These are phyloP conservation scores for Squalus acanthias DNA, from an alignment of 2,797 vertebrate genomes.

Conservation along the genomic window DNA sequence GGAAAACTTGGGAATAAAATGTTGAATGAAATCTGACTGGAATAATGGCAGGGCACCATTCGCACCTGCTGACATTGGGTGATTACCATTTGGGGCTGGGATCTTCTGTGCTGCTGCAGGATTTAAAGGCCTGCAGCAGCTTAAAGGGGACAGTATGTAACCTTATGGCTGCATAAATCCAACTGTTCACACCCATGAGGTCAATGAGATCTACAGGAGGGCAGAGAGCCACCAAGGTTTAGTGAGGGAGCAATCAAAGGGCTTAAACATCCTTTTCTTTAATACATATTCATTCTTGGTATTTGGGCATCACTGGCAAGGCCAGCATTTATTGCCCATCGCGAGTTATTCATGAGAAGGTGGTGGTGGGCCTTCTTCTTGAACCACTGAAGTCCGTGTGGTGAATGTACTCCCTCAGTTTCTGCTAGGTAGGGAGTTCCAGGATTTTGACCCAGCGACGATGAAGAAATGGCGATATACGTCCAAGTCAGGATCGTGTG, in stretches of 20 bases:
- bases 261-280: background rate
- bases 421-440: background rate
- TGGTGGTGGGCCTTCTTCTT: background rate
- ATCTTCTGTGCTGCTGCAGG: background rate
- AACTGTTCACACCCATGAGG: background rate
- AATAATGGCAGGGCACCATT: background rate
- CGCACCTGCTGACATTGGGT: background rate
- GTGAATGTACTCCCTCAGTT: background rate
- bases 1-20: background rate
- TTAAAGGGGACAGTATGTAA: background rate
- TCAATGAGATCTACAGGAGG: background rate
- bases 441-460: background rate
- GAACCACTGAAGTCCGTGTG: background rate
- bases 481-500: background rate
- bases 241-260: background rate
- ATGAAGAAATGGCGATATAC: background rate
- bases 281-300: background rate
- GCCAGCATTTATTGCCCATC: background rate
- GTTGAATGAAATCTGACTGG: background rate
- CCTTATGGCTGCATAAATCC: background rate
- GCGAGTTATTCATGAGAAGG: background rate
- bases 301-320: background rate
- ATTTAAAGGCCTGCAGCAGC: background rate
- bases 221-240: background rate
- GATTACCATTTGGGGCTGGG: background rate